Evolutionary conservation across 2,888 invertebrate species (phyloP).

Genomic region (Erpobdella octoculata): DNA sequence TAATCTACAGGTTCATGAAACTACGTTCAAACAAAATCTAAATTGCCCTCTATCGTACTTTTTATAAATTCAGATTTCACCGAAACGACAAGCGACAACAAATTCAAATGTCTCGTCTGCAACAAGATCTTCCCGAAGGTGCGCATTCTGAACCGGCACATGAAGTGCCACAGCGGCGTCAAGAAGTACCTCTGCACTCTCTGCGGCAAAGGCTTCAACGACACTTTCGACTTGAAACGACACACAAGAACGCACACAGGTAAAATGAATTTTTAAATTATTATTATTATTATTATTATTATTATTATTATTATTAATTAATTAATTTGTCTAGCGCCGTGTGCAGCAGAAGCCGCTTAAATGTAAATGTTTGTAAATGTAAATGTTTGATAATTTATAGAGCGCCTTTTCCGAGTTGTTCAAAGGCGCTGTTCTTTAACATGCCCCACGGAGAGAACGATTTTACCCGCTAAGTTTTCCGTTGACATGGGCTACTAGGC

Average conservation of each 20-base stretch:
- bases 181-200: slow-evolving; percentile 97
- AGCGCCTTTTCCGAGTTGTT: too few relatives aligned
- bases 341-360: too few relatives aligned
- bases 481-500: too few relatives aligned
- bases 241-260: slow-evolving; percentile 98
- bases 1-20: too few relatives aligned
- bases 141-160: slow-evolving; percentile 89
- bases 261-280: slow-evolving; percentile 40
- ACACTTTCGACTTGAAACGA: slow-evolving; percentile 96
- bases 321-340: too few relatives aligned
- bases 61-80: not conserved
- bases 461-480: too few relatives aligned
- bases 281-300: not conserved
- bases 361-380: too few relatives aligned
- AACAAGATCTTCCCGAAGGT: slow-evolving; percentile 89
- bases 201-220: slow-evolving; percentile 99
- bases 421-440: too few relatives aligned
- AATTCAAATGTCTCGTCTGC: slow-evolving; percentile 79
- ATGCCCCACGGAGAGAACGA: too few relatives aligned
- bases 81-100: slow-evolving; percentile 38
- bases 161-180: slow-evolving; percentile 98
- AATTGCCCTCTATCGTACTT: not conserved
- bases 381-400: too few relatives aligned
- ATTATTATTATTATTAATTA: too few relatives aligned
- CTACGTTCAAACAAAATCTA: slow-evolving; percentile 2